These are phyloP conservation scores for Bathynomus jamesi DNA, from an alignment of 1,140 invertebrate genomes.

Conservation along the genomic window DNA sequence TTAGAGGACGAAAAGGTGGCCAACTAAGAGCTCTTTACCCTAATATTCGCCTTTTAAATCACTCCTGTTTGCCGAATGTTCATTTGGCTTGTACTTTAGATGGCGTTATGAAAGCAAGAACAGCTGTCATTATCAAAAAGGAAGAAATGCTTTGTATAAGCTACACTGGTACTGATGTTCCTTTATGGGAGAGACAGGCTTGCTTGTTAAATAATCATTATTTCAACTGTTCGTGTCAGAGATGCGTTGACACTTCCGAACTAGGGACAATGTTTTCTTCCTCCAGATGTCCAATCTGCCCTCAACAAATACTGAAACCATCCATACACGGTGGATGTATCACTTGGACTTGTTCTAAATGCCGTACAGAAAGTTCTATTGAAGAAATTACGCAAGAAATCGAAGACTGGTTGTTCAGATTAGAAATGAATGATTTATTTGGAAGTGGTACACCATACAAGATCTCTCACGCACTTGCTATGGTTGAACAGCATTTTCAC, in stretches of 20 bases:
- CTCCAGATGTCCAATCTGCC: slow-evolving; percentile 27
- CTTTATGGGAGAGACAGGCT: slow-evolving; percentile 31
- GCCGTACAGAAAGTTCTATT: slow-evolving; percentile 50
- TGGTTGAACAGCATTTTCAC: slow-evolving; percentile 15
- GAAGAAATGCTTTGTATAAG: slow-evolving; percentile 22
- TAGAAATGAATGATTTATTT: slow-evolving; percentile 24
- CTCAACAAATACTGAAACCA: slow-evolving; percentile 42
- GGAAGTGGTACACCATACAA: not conserved
- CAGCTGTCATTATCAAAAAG: slow-evolving; percentile 16
- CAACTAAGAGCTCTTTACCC: slow-evolving; percentile 52
- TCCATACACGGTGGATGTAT: slow-evolving; percentile 52
- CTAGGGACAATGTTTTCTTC: slow-evolving; percentile 27
- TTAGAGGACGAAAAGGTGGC: slow-evolving; percentile 3
- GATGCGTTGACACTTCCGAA: slow-evolving; percentile 30
- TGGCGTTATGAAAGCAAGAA: slow-evolving; percentile 45
- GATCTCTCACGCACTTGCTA: not conserved
- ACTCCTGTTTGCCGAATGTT: slow-evolving; percentile 66
- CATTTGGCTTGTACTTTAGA: slow-evolving; percentile 71
- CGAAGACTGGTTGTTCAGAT: slow-evolving; percentile 41
- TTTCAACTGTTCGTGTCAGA: slow-evolving; percentile 25
- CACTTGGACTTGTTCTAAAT: slow-evolving; percentile 56
- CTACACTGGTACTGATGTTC: slow-evolving; percentile 26
- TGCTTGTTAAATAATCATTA: slow-evolving; percentile 18
- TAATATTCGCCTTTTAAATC: slow-evolving; percentile 62
- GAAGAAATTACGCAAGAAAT: slow-evolving; percentile 53